Conservation (phyloP, 2,113 vertebrate genomes). For the Stercorarius parasiticus region DNA sequence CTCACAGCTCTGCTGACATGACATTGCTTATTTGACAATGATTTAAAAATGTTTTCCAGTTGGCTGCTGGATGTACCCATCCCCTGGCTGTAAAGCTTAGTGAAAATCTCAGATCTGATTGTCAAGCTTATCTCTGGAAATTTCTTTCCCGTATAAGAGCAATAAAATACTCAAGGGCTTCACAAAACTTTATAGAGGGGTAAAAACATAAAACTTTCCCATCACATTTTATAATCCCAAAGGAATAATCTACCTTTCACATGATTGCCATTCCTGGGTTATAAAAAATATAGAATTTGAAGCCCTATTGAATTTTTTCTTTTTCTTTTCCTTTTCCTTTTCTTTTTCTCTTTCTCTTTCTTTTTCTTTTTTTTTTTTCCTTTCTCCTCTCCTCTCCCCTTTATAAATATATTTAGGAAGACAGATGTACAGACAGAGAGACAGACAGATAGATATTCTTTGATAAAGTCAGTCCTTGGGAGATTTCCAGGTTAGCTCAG, state of each 20-base stretch:
- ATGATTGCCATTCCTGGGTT: neutral
- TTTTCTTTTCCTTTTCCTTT: neutral
- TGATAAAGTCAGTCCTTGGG: neutral
- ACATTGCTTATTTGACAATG: neutral
- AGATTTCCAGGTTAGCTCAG: neutral
- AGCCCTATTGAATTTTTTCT: neutral
- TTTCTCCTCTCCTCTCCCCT: too few relatives aligned
- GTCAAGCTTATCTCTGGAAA: neutral
- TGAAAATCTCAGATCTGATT: neutral
- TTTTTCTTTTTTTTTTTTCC: too few relatives aligned
- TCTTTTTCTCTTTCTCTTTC: neutral
- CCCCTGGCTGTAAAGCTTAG: neutral
- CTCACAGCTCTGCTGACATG: neutral
- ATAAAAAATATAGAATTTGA: neutral
- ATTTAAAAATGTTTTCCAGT: neutral
- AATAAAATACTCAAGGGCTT: neutral
- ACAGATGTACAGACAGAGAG: neutral
- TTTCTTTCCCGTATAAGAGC: neutral
- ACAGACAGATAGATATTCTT: neutral
- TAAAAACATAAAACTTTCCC: neutral
- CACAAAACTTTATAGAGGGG: neutral
- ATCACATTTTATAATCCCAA: neutral
- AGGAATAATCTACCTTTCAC: neutral
- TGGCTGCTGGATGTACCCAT: neutral
- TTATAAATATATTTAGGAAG: neutral